These are phyloP conservation scores for Kuschelorhynchus macadamiae DNA, from an alignment of 2,888 invertebrate species.

Conservation along the genomic window DNA sequence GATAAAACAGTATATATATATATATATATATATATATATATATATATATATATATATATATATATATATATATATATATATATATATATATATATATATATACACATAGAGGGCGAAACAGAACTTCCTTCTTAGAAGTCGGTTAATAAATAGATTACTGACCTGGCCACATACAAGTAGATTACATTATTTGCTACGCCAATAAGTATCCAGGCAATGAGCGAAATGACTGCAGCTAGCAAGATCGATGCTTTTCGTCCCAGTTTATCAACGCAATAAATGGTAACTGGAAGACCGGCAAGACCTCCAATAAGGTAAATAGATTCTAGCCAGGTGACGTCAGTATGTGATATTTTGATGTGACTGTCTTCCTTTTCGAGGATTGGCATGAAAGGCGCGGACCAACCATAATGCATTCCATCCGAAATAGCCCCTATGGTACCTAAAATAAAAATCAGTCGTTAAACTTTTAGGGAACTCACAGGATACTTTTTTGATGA, in stretches of 20 bases:
- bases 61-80: no score
- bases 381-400: conserved; percentile 65
- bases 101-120: no score
- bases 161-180: conserved; percentile 63
- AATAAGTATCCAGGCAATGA: conserved; percentile 66
- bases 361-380: conserved; percentile 60
- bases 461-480: no score
- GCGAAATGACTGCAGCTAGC: conserved; percentile 62
- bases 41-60: no score
- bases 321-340: conserved; percentile 61
- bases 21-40: no score
- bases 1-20: no score
- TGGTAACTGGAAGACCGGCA: conserved; percentile 65
- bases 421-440: conserved; percentile 67
- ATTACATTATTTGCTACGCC: conserved; percentile 61
- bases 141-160: no score
- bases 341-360: conserved; percentile 53
- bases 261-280: conserved; percentile 62
- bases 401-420: conserved; percentile 69
- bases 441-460: conserved; percentile 59
- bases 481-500: no score
- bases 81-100: no score
- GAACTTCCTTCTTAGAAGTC: no score
- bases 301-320: conserved; percentile 62
- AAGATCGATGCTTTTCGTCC: conserved; percentile 65